Percentiles rank a stretch among this genome's conserved stretches.
Evolutionary conservation across 2,888 invertebrate species (phyloP).

Genomic region (Brenthis hecate): DNA sequence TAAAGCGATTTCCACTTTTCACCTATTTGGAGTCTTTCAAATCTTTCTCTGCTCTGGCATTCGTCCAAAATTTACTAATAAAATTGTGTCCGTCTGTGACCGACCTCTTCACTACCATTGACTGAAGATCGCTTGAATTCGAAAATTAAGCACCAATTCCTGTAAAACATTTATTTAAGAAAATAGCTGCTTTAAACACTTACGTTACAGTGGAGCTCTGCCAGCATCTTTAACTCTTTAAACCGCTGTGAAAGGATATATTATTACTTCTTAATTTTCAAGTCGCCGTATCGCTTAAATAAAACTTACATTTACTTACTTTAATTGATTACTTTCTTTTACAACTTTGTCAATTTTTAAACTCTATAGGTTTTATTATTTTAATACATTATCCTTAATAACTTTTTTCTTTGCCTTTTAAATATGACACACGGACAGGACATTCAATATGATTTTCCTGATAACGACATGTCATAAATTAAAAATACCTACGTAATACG

Average conservation of each 20-base stretch:
- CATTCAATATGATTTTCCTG: too few species aligned
- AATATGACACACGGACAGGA: too few species aligned
- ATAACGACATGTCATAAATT: too few species aligned
- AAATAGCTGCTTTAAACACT: constrained; percentile 48
- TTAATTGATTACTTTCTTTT: too few species aligned
- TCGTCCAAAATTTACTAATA: constrained; percentile 74
- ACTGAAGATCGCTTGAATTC: constrained; percentile 58
- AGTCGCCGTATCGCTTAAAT: neutral
- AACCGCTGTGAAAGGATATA: constrained; percentile 30
- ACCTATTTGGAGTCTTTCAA: constrained; percentile 49
- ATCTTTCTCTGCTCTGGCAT: constrained; percentile 55
- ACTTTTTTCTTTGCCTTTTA: too few species aligned
- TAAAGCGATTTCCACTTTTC: constrained; percentile 18
- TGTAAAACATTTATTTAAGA: constrained; percentile 55
- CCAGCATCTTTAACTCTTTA: constrained; percentile 32
- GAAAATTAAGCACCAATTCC: constrained; percentile 67
- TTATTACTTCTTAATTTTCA: neutral
- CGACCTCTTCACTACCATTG: constrained; percentile 58
- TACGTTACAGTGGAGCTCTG: constrained; percentile 40
- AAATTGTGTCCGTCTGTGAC: constrained; percentile 71
- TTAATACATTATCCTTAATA: too few species aligned
- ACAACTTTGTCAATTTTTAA: too few species aligned
- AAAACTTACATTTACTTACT: too few species aligned
- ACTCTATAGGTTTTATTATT: too few species aligned
- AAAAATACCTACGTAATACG: too few species aligned